Evolutionary conservation across 2,797 vertebrate genomes (phyloP), one percentile per base, ranked within the genome.

Genomic region (Acanthurus lineatus): DNA sequence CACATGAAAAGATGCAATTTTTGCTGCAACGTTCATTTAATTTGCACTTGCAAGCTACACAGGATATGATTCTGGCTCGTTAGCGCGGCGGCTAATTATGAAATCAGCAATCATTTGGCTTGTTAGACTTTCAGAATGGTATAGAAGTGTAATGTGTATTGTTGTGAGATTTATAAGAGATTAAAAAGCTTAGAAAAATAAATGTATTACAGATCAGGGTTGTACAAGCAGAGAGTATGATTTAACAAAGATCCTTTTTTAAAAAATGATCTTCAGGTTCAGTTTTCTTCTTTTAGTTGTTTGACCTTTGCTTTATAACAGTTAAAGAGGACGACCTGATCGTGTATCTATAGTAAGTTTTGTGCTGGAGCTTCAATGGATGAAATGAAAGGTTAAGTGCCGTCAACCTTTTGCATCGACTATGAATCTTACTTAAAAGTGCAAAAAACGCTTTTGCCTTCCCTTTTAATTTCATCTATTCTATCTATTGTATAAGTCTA

Each of bases 1-100:
- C 54, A 64, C 74, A 73, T 82, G 64, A 32, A 79, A 81, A 84
- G 73, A 56, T 83, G 65, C 73, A 84, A 19, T 74, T 73, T 60
- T 76, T 58, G 2, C 52, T 20, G 59, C 32, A 38, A 47, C 14
- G 3, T 65, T 60, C 69, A 72, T 82, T 79, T 53, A 68, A 75
- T 88, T 82, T 84, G 51, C 62, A 77, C 78, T 73, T 65, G 48
- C 25, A 20, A 57, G 56, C 25, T 35, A 42, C 2, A 8, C 22
- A 51, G 40, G 75, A 40, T 76, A 38, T 38, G 19, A 60, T 70
- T 67, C 22, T 64, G 40, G 76, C 66, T 58, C 60, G 25, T 12
- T 53, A 52, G 15, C 0, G 56, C 17, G 17, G 45, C 59, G 38
- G 70, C 58, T 78, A 57, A 79, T 81, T 79, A 68, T 49, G 58